Percentiles rank a stretch among this genome's conserved stretches.
These are phyloP conservation scores for Drosophila hydei DNA, from an alignment of 1,140 invertebrate genomes.

Conservation along the genomic window DNA sequence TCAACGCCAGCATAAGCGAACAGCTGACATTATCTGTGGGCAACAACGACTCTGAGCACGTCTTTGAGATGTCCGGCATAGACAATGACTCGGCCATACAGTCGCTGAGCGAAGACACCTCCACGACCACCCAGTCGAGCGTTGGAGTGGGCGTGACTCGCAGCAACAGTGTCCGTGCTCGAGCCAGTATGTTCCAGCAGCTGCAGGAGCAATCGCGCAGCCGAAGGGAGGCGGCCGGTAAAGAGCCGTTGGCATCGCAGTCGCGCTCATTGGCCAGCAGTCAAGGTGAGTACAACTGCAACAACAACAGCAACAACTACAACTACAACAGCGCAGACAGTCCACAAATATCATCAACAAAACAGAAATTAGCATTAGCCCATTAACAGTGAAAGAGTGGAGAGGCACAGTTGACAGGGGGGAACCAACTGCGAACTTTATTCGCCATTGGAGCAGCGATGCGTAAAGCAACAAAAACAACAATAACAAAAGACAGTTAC, in stretches of 20 bases:
- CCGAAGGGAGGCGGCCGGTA: conserved; percentile 38
- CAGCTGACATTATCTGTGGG: conserved; percentile 65
- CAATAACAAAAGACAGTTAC: conserved; percentile 18
- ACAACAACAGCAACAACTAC: too few species aligned
- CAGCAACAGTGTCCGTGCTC: conserved; percentile 86
- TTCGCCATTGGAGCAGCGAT: conserved; percentile 47
- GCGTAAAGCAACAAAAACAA: conserved; percentile 33
- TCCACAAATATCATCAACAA: neutral
- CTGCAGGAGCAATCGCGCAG: conserved; percentile 84
- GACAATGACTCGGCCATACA: conserved; percentile 69
- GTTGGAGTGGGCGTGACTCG: conserved; percentile 81
- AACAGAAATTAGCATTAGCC: conserved; percentile 65
- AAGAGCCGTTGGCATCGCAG: conserved; percentile 37
- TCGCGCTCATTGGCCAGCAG: conserved; percentile 40
- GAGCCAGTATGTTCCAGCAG: conserved; percentile 87
- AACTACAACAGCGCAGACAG: neutral
- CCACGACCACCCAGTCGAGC: conserved; percentile 23
- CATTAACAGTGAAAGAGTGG: conserved; percentile 50
- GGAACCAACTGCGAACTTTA: conserved; percentile 38
- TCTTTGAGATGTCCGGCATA: conserved; percentile 81
- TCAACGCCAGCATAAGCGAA: conserved; percentile 63
- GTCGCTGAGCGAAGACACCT: conserved; percentile 52
- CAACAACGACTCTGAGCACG: conserved; percentile 65
- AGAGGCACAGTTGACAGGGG: conserved; percentile 12
- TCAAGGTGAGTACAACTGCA: conserved; percentile 58